Evolutionary conservation across 2,797 vertebrate genomes (phyloP).

Genomic region (Coilia nasus): DNA sequence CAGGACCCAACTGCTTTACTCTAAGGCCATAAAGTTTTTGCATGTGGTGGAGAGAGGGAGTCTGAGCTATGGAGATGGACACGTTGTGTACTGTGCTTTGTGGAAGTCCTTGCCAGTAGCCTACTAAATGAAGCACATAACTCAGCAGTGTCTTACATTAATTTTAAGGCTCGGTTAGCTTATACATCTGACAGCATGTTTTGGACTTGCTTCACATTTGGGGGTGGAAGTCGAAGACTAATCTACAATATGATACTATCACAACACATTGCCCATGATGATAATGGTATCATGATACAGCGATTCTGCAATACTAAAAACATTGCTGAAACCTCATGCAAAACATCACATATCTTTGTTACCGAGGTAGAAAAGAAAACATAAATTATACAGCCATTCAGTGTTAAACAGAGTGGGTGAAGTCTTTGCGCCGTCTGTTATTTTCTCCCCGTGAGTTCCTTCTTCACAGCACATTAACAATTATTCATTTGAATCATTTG

Average conservation of each 20-base stretch:
- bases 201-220: neutral
- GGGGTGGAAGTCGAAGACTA: too few species aligned
- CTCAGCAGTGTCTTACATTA: neutral
- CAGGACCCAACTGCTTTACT: conserved; percentile 48
- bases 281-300: too few species aligned
- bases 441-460: neutral
- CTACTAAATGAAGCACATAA: neutral
- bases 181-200: neutral
- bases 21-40: conserved; percentile 45
- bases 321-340: too few species aligned
- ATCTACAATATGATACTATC: too few species aligned
- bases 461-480: too few species aligned
- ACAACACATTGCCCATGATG: too few species aligned
- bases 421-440: neutral
- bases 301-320: too few species aligned
- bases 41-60: conserved; percentile 10
- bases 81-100: neutral
- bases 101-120: neutral
- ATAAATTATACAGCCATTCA: too few species aligned
- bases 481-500: too few species aligned
- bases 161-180: neutral
- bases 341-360: too few species aligned
- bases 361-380: too few species aligned
- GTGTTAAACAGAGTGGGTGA: neutral
- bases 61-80: neutral